These are phyloP conservation scores for Danionella dracula DNA, from an alignment of 2,797 vertebrate species.

Conservation along the genomic window DNA sequence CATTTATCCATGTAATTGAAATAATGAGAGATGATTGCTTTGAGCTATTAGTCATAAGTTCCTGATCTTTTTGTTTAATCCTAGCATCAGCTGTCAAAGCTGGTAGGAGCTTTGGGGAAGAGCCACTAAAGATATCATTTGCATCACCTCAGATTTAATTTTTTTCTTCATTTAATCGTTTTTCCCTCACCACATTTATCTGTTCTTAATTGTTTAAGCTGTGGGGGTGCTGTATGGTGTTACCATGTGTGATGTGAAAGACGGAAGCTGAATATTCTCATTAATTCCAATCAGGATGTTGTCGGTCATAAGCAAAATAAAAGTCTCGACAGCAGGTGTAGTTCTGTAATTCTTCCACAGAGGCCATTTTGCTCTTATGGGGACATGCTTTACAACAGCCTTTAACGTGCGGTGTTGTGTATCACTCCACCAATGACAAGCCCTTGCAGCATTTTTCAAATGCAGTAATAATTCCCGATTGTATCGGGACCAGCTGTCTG, in stretches of 20 bases:
- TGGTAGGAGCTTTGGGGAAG: constrained; percentile 84
- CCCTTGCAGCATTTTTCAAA: constrained; percentile 73
- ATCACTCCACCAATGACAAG: constrained; percentile 74
- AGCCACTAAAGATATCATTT: constrained; percentile 92
- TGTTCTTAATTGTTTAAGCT: constrained; percentile 81
- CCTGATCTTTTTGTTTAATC: constrained; percentile 96
- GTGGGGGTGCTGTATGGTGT: constrained; percentile 77
- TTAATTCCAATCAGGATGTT: constrained; percentile 74
- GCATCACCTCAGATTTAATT: constrained; percentile 84
- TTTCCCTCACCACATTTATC: constrained; percentile 41
- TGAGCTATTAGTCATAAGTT: constrained; percentile 96
- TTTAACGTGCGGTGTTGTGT: constrained; percentile 63
- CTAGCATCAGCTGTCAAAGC: constrained; percentile 91
- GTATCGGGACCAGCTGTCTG: constrained; percentile 84
- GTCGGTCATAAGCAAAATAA: constrained; percentile 81
- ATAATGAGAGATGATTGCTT: constrained; percentile 97
- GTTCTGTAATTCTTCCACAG: constrained; percentile 64
- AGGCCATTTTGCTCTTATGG: constrained; percentile 69
- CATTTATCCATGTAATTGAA: constrained; percentile 96
- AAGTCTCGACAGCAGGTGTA: constrained; percentile 71
- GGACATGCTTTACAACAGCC: constrained; percentile 64
- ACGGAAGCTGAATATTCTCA: constrained; percentile 76
- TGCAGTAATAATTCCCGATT: constrained; percentile 81
- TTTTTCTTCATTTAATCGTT: constrained; percentile 56
- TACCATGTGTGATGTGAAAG: constrained; percentile 85